Base-by-base conservation (phyloP, 2,888 invertebrate genomes). In the Pterobdella sp. region DNA sequence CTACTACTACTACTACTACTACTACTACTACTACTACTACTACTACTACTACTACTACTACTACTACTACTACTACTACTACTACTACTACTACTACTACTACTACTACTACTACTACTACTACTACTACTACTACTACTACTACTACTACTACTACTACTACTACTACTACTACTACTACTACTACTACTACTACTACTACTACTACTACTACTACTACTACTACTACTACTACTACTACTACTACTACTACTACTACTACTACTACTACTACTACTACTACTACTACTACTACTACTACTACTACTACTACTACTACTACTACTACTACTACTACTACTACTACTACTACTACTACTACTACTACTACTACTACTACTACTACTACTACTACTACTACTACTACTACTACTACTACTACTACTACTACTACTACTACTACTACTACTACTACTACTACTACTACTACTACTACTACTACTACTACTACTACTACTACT, bases 121-220 rank as follows among this genome's bases (percentile, higher is more conserved):
- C 36, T 66, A 66, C 36, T 66, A 66, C 36, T 66, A 66, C 36
- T 66, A 66, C 36, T 66, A 66, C 36, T 31, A 66, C 36, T 66
- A 66, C 36, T 66, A 66, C 36, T 66, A 66, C 36, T 66, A 66
- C 36, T 66, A 66, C 36, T 66, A 66, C 36, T 66, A 66, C 36
- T 66, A 66, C 36, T 66, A 56, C 60, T 56, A 56, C 60, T 56
- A 56, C 60, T 56, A 56, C 60, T 56, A 56, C 60, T 56, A 56
- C 60, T 56, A 56, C 60, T 56, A 56, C 60, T 56, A 56, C 60
- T 56, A 56, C 60, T 56, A 56, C 60, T 56, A 56, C 60, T 56
- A 56, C 60, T 56, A 56, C 60, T n/a, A 56, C 60, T 56, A 56
- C 60, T 56, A 56, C 60, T 56, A 56, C 60, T 56, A 56, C 14